A percentile compares a stretch with the other conserved stretches of the same genome.
Conservation (phyloP, 2,888 invertebrate genomes). For the Dryadula phaetusa region DNA sequence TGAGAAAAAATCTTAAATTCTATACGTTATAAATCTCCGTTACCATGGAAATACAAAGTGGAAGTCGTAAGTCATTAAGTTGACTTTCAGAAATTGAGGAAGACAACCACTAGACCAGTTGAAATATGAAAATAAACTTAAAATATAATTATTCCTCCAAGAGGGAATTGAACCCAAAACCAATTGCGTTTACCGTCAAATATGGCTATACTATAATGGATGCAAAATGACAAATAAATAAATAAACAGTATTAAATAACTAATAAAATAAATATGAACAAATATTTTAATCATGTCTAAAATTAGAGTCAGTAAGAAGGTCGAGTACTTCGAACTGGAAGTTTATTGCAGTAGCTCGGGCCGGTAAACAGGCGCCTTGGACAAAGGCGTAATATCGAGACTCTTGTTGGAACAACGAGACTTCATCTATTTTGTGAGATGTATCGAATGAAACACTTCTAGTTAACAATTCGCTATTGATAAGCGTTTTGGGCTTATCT, state of each 20-base stretch:
- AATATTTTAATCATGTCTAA: neutral
- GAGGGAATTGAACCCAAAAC: no score
- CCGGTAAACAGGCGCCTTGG: constrained; percentile 39
- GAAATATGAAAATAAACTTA: no score
- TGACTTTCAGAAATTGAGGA: no score
- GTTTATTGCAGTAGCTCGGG: constrained; percentile 39
- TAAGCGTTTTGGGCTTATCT: neutral
- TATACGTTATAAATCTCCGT: no score
- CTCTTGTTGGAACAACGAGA: constrained; percentile 37
- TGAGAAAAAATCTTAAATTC: no score
- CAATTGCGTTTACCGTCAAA: no score
- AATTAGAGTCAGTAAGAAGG: constrained; percentile 1
- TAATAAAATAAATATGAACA: neutral
- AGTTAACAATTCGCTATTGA: constrained; percentile 14
- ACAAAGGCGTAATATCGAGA: constrained; percentile 49
- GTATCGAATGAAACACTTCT: constrained; percentile 33
- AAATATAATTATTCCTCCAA: no score
- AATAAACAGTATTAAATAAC: no score
- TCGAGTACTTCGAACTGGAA: constrained; percentile 7
- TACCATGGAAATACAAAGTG: no score
- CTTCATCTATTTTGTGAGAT: constrained; percentile 39
- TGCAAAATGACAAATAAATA: no score
- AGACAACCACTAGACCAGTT: no score
- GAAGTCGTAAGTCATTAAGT: no score
- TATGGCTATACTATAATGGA: neutral